These are phyloP conservation scores for Tetheella fluctuosa DNA, from an alignment of 2,888 invertebrate species.

Conservation along the genomic window DNA sequence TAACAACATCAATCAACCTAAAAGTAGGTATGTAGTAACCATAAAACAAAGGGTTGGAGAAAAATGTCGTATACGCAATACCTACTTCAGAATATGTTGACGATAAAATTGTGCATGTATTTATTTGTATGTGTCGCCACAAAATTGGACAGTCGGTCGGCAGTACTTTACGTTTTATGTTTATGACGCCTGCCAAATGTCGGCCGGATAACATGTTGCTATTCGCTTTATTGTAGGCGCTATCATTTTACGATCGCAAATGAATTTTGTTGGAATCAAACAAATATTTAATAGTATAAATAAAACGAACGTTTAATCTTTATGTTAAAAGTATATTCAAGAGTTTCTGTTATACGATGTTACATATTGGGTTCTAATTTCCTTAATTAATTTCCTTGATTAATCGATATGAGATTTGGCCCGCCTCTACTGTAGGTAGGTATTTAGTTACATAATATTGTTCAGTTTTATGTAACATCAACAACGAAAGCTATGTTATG, in stretches of 20 bases:
- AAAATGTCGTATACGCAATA: neutral
- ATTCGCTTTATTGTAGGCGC: slow-evolving; percentile 29
- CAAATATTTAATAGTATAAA: neutral
- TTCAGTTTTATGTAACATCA: too few relatives aligned
- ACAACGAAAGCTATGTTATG: neutral
- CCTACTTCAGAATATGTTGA: neutral
- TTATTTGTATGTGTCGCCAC: slow-evolving; percentile 7
- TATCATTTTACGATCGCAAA: slow-evolving; percentile 16
- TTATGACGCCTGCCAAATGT: slow-evolving; percentile 9
- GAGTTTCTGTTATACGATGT: too few relatives aligned
- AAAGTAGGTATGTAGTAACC: neutral
- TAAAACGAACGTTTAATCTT: neutral
- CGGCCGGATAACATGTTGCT: slow-evolving; percentile 26
- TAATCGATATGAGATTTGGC: too few relatives aligned
- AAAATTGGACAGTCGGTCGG: slow-evolving; percentile 9
- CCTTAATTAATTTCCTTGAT: too few relatives aligned
- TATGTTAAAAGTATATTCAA: neutral
- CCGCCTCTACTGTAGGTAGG: too few relatives aligned
- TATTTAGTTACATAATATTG: too few relatives aligned
- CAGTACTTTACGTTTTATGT: slow-evolving; percentile 7
- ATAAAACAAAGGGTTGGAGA: neutral
- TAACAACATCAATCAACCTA: neutral
- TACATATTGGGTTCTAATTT: too few relatives aligned
- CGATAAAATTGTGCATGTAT: slow-evolving; percentile 7
- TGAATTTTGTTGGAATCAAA: slow-evolving; percentile 6